Conservation (phyloP, 2,113 vertebrate genomes). For the Harpagus bidentatus region DNA sequence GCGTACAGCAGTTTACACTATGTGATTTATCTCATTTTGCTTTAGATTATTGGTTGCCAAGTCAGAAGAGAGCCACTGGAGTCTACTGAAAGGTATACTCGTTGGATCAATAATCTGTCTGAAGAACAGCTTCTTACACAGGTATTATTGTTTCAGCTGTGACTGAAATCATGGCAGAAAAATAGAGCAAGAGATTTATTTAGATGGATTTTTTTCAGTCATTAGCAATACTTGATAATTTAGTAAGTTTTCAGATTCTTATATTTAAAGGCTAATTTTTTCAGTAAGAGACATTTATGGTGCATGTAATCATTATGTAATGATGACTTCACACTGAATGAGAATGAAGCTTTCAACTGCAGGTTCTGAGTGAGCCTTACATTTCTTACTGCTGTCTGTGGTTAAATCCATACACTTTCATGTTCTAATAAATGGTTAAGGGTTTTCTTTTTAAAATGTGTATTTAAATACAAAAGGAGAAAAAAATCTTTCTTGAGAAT, state of each 20-base stretch:
- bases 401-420: neutral
- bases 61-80: constrained; percentile 81
- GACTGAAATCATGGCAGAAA: neutral
- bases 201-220: neutral
- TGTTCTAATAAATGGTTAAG: neutral
- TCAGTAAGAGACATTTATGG: neutral
- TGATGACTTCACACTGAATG: neutral
- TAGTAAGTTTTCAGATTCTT: neutral
- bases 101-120: constrained; percentile 89
- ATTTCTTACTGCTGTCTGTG: neutral
- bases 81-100: constrained; percentile 91
- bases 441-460: neutral
- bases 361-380: neutral
- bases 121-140: constrained; percentile 88
- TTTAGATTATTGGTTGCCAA: constrained; percentile 88
- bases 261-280: neutral
- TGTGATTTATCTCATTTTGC: neutral
- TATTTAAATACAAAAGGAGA: neutral
- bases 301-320: neutral
- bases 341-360: neutral
- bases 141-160: constrained; percentile 65
- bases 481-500: neutral
- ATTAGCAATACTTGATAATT: neutral
- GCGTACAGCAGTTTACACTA: neutral
- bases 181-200: neutral